phyloP scores from a whole-genome alignment of 2,797 vertebrate genomes.

The Lateolabrax maculatus region DNA sequence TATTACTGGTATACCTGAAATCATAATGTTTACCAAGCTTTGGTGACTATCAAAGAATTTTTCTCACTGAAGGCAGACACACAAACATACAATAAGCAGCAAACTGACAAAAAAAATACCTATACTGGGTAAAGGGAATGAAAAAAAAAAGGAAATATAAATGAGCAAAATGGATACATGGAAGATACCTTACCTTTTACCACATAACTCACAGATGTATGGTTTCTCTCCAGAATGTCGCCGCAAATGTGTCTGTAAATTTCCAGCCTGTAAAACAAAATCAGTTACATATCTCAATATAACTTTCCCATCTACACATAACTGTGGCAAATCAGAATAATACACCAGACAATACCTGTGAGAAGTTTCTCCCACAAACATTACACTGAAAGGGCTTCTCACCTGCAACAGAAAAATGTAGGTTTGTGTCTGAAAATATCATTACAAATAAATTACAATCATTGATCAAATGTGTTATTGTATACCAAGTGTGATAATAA shows the following conservation, averaged over 20 bases:
- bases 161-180: neutral
- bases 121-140: neutral
- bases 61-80: neutral
- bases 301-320: neutral
- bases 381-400: slow-evolving; percentile 99
- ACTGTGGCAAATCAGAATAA: neutral
- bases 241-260: slow-evolving; percentile 96
- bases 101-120: neutral
- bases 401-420: slow-evolving; percentile 85
- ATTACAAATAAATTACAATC: neutral
- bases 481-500: neutral
- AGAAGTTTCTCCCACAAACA: slow-evolving; percentile 97
- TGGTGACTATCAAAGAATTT: neutral
- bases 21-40: neutral
- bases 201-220: slow-evolving; percentile 98
- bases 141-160: neutral
- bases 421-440: neutral
- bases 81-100: neutral
- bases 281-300: neutral
- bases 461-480: neutral
- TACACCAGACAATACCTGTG: slow-evolving; percentile 89
- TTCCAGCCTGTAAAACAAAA: slow-evolving; percentile 90
- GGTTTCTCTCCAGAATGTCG: slow-evolving; percentile 98
- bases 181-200: slow-evolving; percentile 91
- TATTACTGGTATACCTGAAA: neutral